Base-by-base conservation (phyloP, 64 coral and sea anemone genomes). In the Hydrozoanthus tunicans region DNA sequence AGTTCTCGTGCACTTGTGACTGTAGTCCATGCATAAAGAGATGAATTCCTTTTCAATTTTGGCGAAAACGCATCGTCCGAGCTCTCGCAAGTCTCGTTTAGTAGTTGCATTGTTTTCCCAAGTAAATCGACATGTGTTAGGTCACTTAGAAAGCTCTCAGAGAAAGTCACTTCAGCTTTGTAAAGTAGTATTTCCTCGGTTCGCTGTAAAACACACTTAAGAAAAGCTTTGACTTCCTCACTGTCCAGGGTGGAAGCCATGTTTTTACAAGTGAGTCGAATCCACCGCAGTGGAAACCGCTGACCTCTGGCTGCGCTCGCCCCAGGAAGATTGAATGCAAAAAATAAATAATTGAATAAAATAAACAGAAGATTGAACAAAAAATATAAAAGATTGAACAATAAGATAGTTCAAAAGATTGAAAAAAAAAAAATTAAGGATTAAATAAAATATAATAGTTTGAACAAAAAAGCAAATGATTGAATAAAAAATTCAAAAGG, bases 51-150 rank as follows among this genome's bases (percentile, higher is more conserved):
- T 85, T 69, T 85, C 82, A 85, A 66, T 85, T 85, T 85, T 43
- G 27, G 82, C 11, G 82, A 32, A 85, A 1, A 85, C 27, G 20
- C 61, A 14, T 85, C 82, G 63, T 85, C 82, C 2, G 82, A 68
- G 32, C n/a, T 32, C 69, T 65, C 27, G 82, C 82, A 12, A 85
- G 32, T 85, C 64, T 85, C 82, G 12, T 85, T 25, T 70, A 85
- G 53, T 17, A 85, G 27, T 69, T 85, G 82, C 82, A 27, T 53
- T 85, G 82, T 85, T 67, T 85, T 85, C 12, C 82, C 62, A 65
- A 85, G 62, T 27, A 85, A 85, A 85, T 85, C 82, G 32, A 85
- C 64, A 53, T 67, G 82, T 20, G 63, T 85, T 85, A 85, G 82
- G 12, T 85, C 82, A 85, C 82, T 85, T 69, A 67, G 64, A 27